Conservation (phyloP, 2,888 invertebrate species). For the Trypoxylon attenuatum region DNA sequence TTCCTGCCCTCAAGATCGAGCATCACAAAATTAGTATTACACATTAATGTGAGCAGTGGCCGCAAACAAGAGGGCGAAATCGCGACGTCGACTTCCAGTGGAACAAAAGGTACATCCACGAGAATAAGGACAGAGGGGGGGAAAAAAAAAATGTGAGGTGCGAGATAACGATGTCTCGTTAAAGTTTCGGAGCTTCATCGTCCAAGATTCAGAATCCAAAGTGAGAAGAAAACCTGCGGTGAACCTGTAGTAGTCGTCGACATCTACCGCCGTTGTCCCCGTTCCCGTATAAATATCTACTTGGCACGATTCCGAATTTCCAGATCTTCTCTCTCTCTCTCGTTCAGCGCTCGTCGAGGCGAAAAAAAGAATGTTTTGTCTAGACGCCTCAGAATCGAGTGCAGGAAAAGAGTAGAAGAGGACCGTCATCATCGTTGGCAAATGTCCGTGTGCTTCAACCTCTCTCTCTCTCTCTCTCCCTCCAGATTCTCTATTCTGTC, state of each 20-base stretch:
- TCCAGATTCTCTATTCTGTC: constrained; percentile 25
- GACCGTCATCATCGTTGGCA: constrained; percentile 12
- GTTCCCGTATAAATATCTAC: constrained; percentile 46
- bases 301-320: constrained; percentile 50
- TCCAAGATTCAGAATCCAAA: constrained; percentile 15
- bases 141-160: constrained; percentile 21
- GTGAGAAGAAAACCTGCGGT: constrained; percentile 12
- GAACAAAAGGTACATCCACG: constrained; percentile 17
- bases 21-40: neutral
- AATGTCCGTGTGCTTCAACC: constrained; percentile 27
- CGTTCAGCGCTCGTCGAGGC: constrained; percentile 22
- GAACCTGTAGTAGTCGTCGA: constrained; percentile 2
- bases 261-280: constrained; percentile 18
- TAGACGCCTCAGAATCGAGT: constrained; percentile 37
- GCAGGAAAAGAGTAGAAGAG: constrained; percentile 20
- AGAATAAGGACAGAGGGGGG: neutral
- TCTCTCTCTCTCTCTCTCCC: constrained; percentile 47
- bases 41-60: neutral
- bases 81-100: constrained; percentile 1
- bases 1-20: neutral
- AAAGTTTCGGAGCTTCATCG: constrained; percentile 16
- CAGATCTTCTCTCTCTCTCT: constrained; percentile 21
- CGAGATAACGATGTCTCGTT: constrained; percentile 39
- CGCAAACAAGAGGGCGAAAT: neutral
- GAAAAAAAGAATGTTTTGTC: constrained; percentile 43